These are phyloP conservation scores for Rhizomys pruinosus DNA, from an alignment of 2,113 vertebrate species.

Conservation along the genomic window DNA sequence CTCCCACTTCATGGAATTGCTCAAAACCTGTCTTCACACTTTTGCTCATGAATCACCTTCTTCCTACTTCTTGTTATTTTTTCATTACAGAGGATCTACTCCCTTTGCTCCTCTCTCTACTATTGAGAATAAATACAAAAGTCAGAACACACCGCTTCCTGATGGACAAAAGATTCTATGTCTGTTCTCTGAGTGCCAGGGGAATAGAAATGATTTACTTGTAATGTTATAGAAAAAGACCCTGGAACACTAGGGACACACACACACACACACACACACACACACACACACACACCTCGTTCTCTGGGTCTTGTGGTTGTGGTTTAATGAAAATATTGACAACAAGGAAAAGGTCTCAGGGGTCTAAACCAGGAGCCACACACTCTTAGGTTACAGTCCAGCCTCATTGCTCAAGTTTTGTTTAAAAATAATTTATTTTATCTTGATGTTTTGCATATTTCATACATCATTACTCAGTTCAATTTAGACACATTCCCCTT, in stretches of 20 bases:
- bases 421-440: too few species aligned
- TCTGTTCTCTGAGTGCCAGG: neutral
- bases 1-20: neutral
- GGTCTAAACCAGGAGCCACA: neutral
- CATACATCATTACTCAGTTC: too few species aligned
- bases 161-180: neutral
- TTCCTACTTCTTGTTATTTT: neutral
- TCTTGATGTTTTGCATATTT: too few species aligned
- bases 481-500: too few species aligned
- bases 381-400: neutral
- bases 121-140: neutral
- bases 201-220: neutral
- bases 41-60: neutral
- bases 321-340: neutral
- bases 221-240: neutral
- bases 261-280: accelerated
- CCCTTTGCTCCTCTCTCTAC: neutral
- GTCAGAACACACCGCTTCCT: neutral
- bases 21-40: neutral
- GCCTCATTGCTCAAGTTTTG: too few species aligned
- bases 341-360: neutral
- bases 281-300: neutral
- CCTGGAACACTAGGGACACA: neutral
- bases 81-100: too few species aligned
- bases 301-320: neutral